Base-by-base conservation (phyloP, 2,113 vertebrate species). In the Cepphus grylle region DNA sequence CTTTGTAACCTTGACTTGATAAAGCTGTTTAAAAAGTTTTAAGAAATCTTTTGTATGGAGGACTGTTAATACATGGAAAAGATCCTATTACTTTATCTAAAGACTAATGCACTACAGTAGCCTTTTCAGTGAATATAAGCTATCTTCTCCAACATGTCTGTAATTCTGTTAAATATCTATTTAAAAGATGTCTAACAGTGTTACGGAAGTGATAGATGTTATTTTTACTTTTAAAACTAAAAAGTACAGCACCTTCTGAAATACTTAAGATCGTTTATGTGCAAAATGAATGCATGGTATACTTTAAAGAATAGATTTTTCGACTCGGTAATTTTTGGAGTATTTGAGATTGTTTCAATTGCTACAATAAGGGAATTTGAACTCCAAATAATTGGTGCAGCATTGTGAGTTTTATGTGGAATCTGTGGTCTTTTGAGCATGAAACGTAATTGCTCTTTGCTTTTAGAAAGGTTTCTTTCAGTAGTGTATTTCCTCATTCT, bases 321-420 rank as follows among this genome's bases (percentile, higher is more conserved):
- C 94, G 88, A 93, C 86, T 94, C 23, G 5, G 52, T 97, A 97
- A 97, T 98, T 98, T 98, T 96, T 98, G 62, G 65, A 88, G 79
- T 96, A 93, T 98, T 97, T 94, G 97, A 98, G 92, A 94, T 94
- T 95, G 96, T 95, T 97, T 97, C 90, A 97, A 90, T 94, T 96
- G 88, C 94, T 96, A 88, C 86, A 92, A 72, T 93, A 72, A 96
- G 94, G 91, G 95, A 98, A 98, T 97, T 90, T 98, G 95, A 97
- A 97, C 95, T 97, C 91, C 91, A 97, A 97, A 98, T 98, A 98
- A 98, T 97, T 98, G 98, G 97, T 65, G 12, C 86, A 25, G 81
- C 91, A 90, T 96, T 97, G 96, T 96, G 92, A 90, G 87, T 97
- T 97, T 98, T 98, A 94, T 97, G 97, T 96, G 92, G 97, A 95